phyloP scores from a whole-genome alignment of 2,888 invertebrate species.

The Silvanus unidentatus region DNA sequence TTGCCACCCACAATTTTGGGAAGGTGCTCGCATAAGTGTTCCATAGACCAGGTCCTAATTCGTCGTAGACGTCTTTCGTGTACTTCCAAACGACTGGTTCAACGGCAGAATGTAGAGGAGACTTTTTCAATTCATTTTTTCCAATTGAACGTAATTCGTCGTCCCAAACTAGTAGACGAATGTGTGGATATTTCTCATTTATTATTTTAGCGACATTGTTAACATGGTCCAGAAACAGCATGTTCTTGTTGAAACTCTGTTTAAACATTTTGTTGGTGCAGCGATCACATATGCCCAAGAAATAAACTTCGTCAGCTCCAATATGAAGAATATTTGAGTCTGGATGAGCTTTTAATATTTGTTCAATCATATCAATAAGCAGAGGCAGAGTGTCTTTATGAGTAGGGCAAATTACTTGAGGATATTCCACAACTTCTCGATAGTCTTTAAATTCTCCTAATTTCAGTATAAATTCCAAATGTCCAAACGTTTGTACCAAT shows the following conservation, averaged over 20 bases:
- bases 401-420: constrained; percentile 67
- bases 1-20: constrained; percentile 69
- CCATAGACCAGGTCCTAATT: constrained; percentile 46
- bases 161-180: constrained; percentile 72
- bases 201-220: constrained; percentile 50
- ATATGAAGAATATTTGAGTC: constrained; percentile 56
- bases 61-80: constrained; percentile 43
- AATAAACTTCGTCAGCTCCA: constrained; percentile 78
- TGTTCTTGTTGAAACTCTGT: constrained; percentile 48
- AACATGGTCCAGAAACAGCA: constrained; percentile 60
- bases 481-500: constrained; percentile 80
- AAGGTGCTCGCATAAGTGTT: constrained; percentile 57
- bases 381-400: constrained; percentile 52
- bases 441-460: constrained; percentile 59
- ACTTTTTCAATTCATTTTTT: constrained; percentile 45
- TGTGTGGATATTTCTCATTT: constrained; percentile 46
- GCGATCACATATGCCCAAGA: constrained; percentile 57
- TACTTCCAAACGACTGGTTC: constrained; percentile 73
- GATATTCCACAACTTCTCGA: constrained; percentile 57
- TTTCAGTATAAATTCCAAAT: constrained; percentile 76
- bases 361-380: constrained; percentile 64
- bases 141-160: constrained; percentile 66
- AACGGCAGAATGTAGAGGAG: constrained; percentile 44
- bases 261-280: constrained; percentile 47
- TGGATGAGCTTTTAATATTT: constrained; percentile 58